Evolutionary conservation across 2,888 invertebrate genomes (phyloP), one percentile per base, ranked within the genome.

Genomic region (Rhabditoides inermis): DNA sequence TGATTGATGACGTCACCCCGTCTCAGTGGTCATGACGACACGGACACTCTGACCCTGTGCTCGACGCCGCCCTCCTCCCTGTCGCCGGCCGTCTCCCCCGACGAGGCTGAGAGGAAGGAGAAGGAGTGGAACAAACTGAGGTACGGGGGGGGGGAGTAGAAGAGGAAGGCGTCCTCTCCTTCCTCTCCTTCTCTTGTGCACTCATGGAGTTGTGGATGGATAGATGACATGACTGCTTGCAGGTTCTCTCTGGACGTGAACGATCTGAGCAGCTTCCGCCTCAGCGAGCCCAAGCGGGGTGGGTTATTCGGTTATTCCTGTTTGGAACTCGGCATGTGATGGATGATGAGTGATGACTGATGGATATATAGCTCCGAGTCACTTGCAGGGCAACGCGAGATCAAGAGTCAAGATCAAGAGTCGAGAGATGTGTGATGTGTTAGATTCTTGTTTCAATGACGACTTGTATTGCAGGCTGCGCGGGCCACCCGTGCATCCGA

Each of bases 181-280:
- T 32, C 35, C 10, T n/a, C n/a, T n/a, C 10, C 12, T 32, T n/a
- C 35, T 32, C 10, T 12, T 32, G n/a, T 12, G 12, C 12, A 12
- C 12, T 40, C 20, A n/a, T 10, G 15, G 18, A 40, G 10, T n/a
- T 40, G 10, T 20, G 7, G 20, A 40, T 20, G 10, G 7, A n/a
- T n/a, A 40, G 40, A 10, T 10, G n/a, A 10, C 47, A 47, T 44
- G 41, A n/a, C n/a, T n/a, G n/a, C n/a, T n/a, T n/a, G n/a, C 2
- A 47, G 58, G 1, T 75, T 73, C 50, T 65, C 65, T n/a, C 51
- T 69, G 20, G 74, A 75, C 49, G 59, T 75, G 22, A 70, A 70
- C 45, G 73, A 75, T 53, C 46, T 75, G 42, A 66, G 68, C 51
- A 68, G 69, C 27, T 75, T 68, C 55, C 55, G 60, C 27, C 63